phyloP scores from a whole-genome alignment of 1,140 invertebrate genomes.

The Drosophila prosaltans region DNA sequence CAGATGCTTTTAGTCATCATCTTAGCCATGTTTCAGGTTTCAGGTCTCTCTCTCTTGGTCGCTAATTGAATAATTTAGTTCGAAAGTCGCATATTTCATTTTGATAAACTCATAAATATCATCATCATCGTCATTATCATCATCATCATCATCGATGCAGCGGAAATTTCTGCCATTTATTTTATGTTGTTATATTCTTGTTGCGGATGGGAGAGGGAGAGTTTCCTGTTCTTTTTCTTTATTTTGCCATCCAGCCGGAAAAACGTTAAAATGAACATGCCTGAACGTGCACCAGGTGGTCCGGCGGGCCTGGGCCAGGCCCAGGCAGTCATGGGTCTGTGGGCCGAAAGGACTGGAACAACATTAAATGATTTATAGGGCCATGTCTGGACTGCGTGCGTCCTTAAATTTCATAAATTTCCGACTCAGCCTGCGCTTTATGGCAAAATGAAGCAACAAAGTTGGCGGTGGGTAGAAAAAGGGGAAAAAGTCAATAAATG shows the following conservation, averaged over 20 bases:
- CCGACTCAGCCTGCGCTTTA: conserved; percentile 56
- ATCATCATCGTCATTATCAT: conserved; percentile 5
- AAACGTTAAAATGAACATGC: conserved; percentile 56
- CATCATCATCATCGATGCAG: conserved; percentile 50
- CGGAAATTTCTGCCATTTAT: conserved; percentile 42
- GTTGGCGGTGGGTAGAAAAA: conserved; percentile 24
- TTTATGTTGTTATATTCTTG: conserved; percentile 15
- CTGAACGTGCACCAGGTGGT: conserved; percentile 43
- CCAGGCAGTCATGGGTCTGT: conserved; percentile 10
- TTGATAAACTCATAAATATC: conserved; percentile 53
- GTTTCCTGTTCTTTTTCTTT: neutral
- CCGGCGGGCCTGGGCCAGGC: neutral
- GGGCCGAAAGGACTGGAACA: conserved; percentile 39
- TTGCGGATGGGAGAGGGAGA: neutral
- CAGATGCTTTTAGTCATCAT: conserved; percentile 41
- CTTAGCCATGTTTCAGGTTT: conserved; percentile 1
- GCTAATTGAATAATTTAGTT: conserved; percentile 59
- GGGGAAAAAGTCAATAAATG: conserved; percentile 54
- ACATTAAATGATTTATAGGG: conserved; percentile 72
- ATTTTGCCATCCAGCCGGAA: conserved; percentile 37
- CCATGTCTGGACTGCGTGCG: conserved; percentile 61
- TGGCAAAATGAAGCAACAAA: conserved; percentile 52
- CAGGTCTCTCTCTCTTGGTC: neutral
- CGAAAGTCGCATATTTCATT: conserved; percentile 47
- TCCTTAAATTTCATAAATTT: conserved; percentile 75